phyloP scores from a whole-genome alignment of 2,888 invertebrate species.

The Leptogaster cylindrica region DNA sequence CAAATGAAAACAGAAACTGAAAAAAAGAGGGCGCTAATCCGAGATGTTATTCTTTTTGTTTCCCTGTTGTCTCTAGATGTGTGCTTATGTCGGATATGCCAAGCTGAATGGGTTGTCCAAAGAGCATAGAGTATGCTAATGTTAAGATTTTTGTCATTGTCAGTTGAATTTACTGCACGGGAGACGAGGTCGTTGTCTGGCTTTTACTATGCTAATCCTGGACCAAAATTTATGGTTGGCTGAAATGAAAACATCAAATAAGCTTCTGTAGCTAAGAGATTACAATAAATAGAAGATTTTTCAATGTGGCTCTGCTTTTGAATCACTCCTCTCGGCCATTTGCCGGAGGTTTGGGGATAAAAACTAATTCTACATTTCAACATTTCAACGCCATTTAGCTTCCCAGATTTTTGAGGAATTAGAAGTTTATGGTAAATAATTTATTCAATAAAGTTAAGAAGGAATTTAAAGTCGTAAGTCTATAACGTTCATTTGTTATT shows the following conservation, averaged over 20 bases:
- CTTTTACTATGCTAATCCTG: conserved; percentile 32
- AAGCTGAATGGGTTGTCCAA: background rate
- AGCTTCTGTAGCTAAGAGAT: conserved; percentile 27
- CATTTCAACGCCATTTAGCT: no score
- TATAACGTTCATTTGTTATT: no score
- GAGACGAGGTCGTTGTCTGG: conserved; percentile 17
- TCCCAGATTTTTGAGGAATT: no score
- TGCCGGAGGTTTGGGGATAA: no score
- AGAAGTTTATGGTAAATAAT: no score
- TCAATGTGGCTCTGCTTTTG: conserved; percentile 20
- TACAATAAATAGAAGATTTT: conserved; percentile 23
- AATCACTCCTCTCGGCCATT: no score
- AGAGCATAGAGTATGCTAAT: conserved; percentile 28
- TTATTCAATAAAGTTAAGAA: no score
- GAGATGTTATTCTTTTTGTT: conserved; percentile 13
- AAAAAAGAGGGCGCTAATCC: conserved; percentile 32
- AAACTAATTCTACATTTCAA: no score
- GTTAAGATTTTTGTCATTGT: conserved; percentile 39
- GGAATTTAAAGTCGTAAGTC: no score
- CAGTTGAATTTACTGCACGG: conserved; percentile 22
- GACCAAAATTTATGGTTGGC: conserved; percentile 24
- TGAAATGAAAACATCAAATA: conserved; percentile 38
- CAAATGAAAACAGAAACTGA: no score
- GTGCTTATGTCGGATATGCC: background rate
- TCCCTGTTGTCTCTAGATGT: background rate